Evolutionary conservation across 1,140 invertebrate species (phyloP).

Genomic region (Nylanderia fulva): DNA sequence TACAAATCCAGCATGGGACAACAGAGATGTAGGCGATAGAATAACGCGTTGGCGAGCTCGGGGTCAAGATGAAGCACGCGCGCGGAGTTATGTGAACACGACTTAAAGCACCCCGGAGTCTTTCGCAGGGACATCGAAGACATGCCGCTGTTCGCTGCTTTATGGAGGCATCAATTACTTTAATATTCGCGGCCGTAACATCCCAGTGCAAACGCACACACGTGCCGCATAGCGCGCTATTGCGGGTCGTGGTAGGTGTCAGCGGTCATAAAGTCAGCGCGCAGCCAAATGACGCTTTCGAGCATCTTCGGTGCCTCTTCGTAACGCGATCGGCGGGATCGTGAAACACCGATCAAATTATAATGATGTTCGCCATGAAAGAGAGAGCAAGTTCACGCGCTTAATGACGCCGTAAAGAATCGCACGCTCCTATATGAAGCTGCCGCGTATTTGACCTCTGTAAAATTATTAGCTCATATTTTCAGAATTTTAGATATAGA

Average conservation of each 20-base stretch:
- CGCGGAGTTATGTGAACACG: constrained; percentile 62
- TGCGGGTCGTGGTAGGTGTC: constrained; percentile 74
- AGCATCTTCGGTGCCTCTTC: constrained; percentile 62
- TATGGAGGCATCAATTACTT: constrained; percentile 83
- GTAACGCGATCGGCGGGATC: constrained; percentile 71
- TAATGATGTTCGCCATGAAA: constrained; percentile 78
- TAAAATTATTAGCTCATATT: too few species aligned
- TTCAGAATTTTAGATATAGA: too few species aligned
- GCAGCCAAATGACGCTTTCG: constrained; percentile 68
- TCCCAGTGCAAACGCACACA: constrained; percentile 48
- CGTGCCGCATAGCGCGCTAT: constrained; percentile 41
- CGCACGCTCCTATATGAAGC: constrained; percentile 70
- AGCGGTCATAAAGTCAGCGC: constrained; percentile 77
- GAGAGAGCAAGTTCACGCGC: constrained; percentile 63
- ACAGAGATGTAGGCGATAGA: constrained; percentile 40
- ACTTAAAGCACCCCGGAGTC: constrained; percentile 46
- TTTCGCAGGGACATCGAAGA: constrained; percentile 73
- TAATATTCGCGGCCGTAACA: constrained; percentile 81
- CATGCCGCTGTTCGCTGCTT: constrained; percentile 74
- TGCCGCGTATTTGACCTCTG: too few species aligned
- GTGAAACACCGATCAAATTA: constrained; percentile 73
- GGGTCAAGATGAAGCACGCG: constrained; percentile 47
- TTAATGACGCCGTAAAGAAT: constrained; percentile 81
- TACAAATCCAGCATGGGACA: constrained; percentile 35
- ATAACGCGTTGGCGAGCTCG: constrained; percentile 33